A percentile compares a stretch with the other conserved stretches of the same genome.
These are phyloP conservation scores for Oscheius sp. DNA, from an alignment of 2,888 invertebrate species.

Conservation along the genomic window DNA sequence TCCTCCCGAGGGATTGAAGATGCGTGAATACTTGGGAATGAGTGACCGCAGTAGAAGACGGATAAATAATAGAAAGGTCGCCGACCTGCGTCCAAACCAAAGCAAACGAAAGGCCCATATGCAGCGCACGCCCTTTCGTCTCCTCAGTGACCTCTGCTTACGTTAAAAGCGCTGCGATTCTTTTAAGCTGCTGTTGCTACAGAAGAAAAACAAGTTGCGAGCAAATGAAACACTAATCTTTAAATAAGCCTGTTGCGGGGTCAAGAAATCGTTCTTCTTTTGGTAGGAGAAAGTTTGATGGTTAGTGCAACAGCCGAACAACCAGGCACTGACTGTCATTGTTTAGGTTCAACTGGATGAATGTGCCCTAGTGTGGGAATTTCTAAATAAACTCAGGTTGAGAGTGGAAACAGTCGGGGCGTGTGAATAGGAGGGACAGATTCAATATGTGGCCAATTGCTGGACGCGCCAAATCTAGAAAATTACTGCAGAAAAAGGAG, in stretches of 20 bases:
- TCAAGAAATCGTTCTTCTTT: not conserved
- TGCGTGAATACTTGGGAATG: slow-evolving; percentile 31
- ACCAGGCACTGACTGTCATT: not conserved
- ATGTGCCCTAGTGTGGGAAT: not conserved
- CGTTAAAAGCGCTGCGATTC: slow-evolving; percentile 16
- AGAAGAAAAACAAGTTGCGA: slow-evolving; percentile 23
- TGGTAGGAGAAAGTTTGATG: not conserved
- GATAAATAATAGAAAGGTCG: slow-evolving; percentile 37
- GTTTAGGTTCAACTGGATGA: not conserved
- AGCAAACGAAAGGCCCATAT: slow-evolving; percentile 31
- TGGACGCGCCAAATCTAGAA: too few relatives aligned
- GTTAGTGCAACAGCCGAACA: too few relatives aligned
- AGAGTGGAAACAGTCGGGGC: not conserved
- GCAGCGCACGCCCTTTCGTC: slow-evolving; percentile 28
- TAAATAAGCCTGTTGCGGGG: slow-evolving; percentile 16
- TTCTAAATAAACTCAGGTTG: not conserved
- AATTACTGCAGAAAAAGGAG: not conserved
- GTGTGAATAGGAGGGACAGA: too few relatives aligned
- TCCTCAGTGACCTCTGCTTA: slow-evolving; percentile 35
- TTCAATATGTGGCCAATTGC: too few relatives aligned
- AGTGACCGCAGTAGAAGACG: slow-evolving; percentile 36
- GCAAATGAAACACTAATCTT: slow-evolving; percentile 19
- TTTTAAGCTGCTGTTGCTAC: slow-evolving; percentile 19
- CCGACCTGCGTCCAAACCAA: slow-evolving; percentile 32
- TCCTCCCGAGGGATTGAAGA: not conserved